These are phyloP conservation scores for Coremacera marginata DNA, from an alignment of 2,888 invertebrate genomes.

Conservation along the genomic window DNA sequence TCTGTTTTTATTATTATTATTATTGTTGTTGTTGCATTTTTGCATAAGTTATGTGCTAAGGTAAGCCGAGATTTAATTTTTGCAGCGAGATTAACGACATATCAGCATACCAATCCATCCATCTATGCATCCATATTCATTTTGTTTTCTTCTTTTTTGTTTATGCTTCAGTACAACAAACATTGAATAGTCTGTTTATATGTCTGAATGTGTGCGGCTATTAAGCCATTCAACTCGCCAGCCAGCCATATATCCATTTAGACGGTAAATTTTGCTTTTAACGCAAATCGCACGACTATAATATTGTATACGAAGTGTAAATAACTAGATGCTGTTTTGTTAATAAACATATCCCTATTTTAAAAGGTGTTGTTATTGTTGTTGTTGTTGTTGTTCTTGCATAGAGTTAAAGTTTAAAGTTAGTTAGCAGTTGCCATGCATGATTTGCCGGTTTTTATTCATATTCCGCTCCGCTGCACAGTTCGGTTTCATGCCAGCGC, in stretches of 20 bases:
- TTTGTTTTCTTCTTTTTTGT: background rate
- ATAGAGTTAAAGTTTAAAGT: background rate
- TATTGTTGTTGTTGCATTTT: background rate
- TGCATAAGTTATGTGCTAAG: background rate
- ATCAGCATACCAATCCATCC: background rate
- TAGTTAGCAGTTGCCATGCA: background rate
- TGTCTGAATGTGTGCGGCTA: background rate
- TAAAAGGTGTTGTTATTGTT: conserved; percentile 62
- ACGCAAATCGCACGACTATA: background rate
- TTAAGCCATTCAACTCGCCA: background rate
- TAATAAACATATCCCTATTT: conserved; percentile 54
- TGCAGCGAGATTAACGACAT: background rate
- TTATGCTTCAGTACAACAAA: background rate
- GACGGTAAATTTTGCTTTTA: background rate
- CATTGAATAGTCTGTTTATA: background rate
- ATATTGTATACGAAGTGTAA: conserved; percentile 25
- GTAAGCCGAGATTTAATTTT: conserved; percentile 22
- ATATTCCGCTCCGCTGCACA: background rate
- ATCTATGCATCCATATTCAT: background rate
- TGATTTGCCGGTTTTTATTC: conserved; percentile 1
- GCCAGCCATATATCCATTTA: background rate
- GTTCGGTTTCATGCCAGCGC: background rate
- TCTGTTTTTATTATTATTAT: background rate
- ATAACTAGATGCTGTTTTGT: conserved; percentile 55
- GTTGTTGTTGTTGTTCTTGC: conserved; percentile 56